Conservation (phyloP, 2,888 invertebrate species). For the Tanytarsus gracilentus region DNA sequence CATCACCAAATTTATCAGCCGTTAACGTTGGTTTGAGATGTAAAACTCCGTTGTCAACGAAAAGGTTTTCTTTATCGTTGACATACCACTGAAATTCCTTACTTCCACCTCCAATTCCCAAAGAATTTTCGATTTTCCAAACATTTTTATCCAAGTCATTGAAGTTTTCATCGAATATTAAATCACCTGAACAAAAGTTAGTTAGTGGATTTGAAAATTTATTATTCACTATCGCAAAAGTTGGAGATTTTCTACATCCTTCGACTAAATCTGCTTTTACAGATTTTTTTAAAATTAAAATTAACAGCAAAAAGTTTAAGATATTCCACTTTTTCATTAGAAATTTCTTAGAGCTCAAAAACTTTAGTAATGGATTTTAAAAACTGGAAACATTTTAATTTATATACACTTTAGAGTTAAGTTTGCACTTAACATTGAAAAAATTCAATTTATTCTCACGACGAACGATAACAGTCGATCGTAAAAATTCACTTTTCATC, state of each 20-base stretch:
- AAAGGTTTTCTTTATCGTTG: constrained; percentile 57
- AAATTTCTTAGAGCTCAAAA: no score
- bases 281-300: no score
- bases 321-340: no score
- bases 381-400: no score
- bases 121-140: constrained; percentile 58
- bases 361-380: no score
- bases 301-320: no score
- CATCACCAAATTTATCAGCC: constrained; percentile 47
- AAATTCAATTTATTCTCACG: no score
- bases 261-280: background rate
- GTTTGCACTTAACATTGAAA: no score
- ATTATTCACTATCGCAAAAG: background rate
- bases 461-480: no score
- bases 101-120: constrained; percentile 56
- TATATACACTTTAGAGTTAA: no score
- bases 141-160: constrained; percentile 49
- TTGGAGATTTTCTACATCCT: background rate
- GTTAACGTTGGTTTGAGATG: constrained; percentile 54
- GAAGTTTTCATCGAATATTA: constrained; percentile 57
- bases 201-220: background rate
- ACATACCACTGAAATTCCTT: constrained; percentile 63
- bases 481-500: no score
- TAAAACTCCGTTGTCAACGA: constrained; percentile 45
- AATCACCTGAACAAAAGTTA: constrained; percentile 36